Evolutionary conservation across 92 coral and sea anemone species (phyloP), one percentile per base, ranked within the genome.

Genomic region (Epizoanthus stellaris): DNA sequence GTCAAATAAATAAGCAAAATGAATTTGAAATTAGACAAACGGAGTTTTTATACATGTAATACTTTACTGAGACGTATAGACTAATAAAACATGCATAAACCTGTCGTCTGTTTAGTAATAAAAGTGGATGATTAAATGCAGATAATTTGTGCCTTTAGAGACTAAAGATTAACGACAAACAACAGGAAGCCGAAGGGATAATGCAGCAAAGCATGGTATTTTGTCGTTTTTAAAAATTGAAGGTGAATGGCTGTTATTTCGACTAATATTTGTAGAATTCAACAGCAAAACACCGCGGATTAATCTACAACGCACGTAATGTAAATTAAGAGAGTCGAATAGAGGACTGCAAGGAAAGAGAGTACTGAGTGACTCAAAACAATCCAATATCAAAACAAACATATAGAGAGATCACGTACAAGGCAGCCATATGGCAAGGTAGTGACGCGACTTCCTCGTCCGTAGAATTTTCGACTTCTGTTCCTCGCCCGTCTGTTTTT

Each of bases 91-190:
- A 30, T 30, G 34, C 1, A 68, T 12, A 34, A 40, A 30, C 45
- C 19, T 30, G 73, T 12, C 73, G 45, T 34, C 73, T 34, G 30
- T 68, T 67, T 68, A 13, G 73, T 68, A 68, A 68, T 68, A 68
- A 68, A 61, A 36, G 21, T 36, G 23, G 73, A n/a, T 20, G 14
- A 34, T 68, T 34, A 38, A 13, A 34, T 14, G 73, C 73, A 15
- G 73, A 68, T 15, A 68, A 23, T 68, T 11, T 68, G 47, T 11
- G 47, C 36, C 42, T 67, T 25, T 67, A 25, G 69, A 67, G 69
- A 67, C 4, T 34, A 12, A 14, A 67, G 39, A 38, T 68, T 6
- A 14, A 38, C 47, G 34, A 25, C 73, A 16, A 68, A 12, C 73
- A 34, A 17, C 49, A 4, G 10, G 0, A 14, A 64, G 69, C 21